These are phyloP conservation scores for Zaprionus africanus DNA, from an alignment of 1,140 invertebrate genomes.

Conservation along the genomic window DNA sequence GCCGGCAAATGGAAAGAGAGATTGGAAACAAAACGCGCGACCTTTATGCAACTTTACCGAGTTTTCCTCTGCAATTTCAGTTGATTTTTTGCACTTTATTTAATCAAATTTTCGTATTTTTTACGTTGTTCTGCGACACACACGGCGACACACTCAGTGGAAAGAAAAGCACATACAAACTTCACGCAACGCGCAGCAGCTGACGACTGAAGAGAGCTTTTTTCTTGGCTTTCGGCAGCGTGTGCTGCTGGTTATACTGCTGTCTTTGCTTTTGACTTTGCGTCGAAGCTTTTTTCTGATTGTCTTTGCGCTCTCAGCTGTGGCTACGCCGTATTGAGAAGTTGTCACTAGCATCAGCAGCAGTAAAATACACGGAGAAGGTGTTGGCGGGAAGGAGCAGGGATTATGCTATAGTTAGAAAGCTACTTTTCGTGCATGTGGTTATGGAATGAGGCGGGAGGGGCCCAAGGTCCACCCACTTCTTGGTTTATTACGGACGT, in stretches of 20 bases:
- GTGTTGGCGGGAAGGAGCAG: neutral
- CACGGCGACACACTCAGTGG: neutral
- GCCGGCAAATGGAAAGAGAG: neutral
- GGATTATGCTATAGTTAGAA: neutral
- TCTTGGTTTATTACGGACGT: neutral
- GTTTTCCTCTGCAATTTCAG: neutral
- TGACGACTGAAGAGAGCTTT: slow-evolving; percentile 69
- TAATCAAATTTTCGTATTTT: neutral
- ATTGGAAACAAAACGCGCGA: neutral
- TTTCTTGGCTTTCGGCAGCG: slow-evolving; percentile 37
- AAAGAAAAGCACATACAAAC: slow-evolving; percentile 73
- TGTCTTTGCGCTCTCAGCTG: slow-evolving; percentile 57
- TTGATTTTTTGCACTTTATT: slow-evolving; percentile 3
- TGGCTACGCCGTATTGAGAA: slow-evolving; percentile 17
- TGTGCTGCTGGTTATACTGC: slow-evolving; percentile 26
- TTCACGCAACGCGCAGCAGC: slow-evolving; percentile 82
- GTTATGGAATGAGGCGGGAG: neutral
- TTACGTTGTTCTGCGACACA: slow-evolving; percentile 18
- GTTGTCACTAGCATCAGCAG: neutral
- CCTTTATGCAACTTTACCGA: neutral
- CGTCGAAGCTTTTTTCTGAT: slow-evolving; percentile 36
- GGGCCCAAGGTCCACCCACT: slow-evolving; percentile 16
- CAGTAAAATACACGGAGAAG: neutral
- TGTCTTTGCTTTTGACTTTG: slow-evolving; percentile 22
- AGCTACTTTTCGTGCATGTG: neutral